A percentile compares a stretch with the other conserved stretches of the same genome.
phyloP scores from a whole-genome alignment of 2,113 vertebrate genomes.

The Turdus rufiventris region DNA sequence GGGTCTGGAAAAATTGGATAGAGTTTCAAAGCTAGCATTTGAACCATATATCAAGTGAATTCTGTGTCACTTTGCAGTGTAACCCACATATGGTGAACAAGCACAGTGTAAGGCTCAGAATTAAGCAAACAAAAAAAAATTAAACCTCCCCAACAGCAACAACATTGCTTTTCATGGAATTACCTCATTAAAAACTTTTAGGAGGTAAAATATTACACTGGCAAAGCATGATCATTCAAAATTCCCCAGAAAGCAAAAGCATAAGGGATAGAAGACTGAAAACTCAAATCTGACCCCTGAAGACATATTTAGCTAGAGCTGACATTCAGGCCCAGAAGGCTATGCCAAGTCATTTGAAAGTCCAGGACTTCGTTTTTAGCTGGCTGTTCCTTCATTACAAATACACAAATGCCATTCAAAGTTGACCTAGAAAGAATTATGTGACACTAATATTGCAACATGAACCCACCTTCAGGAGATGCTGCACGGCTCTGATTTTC shows the following conservation, averaged over 20 bases:
- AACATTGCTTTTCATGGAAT: not conserved
- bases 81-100: not conserved
- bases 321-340: conserved; percentile 27
- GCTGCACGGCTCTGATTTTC: not conserved
- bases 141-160: not conserved
- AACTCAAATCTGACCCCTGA: not conserved
- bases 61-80: not conserved
- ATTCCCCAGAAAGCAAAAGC: not conserved
- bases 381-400: not conserved
- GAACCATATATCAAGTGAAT: not conserved
- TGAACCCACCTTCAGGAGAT: not conserved
- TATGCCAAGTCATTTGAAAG: conserved; percentile 1
- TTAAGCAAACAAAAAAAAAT: not conserved
- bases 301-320: not conserved
- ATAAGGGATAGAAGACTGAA: not conserved
- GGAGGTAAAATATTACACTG: not conserved
- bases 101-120: not conserved
- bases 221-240: not conserved
- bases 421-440: conserved; percentile 44
- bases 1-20: not conserved
- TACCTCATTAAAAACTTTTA: not conserved
- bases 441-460: not conserved
- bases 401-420: conserved; percentile 22
- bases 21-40: not conserved
- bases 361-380: conserved; percentile 4